Evolutionary conservation across 2,888 invertebrate species (phyloP), one percentile per base, ranked within the genome.

Genomic region (Ferdinandea cuprea): DNA sequence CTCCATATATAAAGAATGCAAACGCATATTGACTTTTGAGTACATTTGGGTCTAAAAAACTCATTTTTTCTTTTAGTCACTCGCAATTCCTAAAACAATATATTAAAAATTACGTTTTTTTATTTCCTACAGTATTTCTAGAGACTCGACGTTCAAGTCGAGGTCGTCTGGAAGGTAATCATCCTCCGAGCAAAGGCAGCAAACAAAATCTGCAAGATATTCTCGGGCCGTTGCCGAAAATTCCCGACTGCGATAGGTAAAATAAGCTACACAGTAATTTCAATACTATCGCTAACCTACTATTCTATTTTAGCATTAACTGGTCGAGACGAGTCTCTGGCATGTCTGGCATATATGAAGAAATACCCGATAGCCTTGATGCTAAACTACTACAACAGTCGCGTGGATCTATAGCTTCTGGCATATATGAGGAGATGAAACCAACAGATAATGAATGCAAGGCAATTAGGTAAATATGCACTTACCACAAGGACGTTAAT

Each of bases 351-450:
- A 91, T 91, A 13, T 91, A 91, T 77, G 91, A 91, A 76, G 91
- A 91, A 78, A 91, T 91, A 35, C 87, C 87, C 6, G 90, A 90
- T 68, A 88, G 87, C 13, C 84, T 73, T 46, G 66, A 79, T 4
- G 1, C 32, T 4, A 72, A 54, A 48, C 8, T 63, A 5, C n/a
- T 61, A 6, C 58, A 74, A 19, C 65, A 77, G 25, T 89, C 91
- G 0, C 87, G 90, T 0, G 87, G 87, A 0, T 91, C 91, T 0
- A 87, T 90, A 35, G 89, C 89, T 0, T 91, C 91, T 0, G 91
- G 91, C 2, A 91, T 91, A 21, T 91, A 91, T 78, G 91, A 91
- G 81, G 91, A 91, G 79, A 91, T 91, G 91, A 90, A 90, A 79
- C 87, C 89, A 0, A 86, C 87, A 30, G 5, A 37, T 54, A n/a